Conservation (phyloP, 2,888 invertebrate genomes). For the Eupeodes luniger region DNA sequence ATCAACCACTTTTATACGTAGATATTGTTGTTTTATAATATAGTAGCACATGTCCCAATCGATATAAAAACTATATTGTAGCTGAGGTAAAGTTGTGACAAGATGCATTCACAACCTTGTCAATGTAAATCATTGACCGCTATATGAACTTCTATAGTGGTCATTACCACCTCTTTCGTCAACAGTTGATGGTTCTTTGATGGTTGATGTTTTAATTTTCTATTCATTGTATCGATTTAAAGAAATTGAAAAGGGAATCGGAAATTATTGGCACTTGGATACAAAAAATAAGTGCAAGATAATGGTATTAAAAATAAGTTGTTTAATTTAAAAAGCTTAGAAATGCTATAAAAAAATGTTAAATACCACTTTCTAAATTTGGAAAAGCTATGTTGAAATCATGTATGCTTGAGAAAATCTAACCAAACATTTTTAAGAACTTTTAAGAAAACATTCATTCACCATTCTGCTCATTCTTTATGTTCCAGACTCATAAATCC, state of each 20-base stretch:
- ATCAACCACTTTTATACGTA: slow-evolving; percentile 10
- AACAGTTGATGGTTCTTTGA: slow-evolving; percentile 8
- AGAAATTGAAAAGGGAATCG: not conserved
- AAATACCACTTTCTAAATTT: no score
- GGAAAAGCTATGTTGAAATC: no score
- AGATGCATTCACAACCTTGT: slow-evolving; percentile 44
- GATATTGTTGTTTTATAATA: slow-evolving; percentile 22
- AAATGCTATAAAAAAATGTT: no score
- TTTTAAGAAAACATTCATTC: no score
- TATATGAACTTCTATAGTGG: slow-evolving; percentile 43
- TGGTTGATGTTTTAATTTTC: not conserved
- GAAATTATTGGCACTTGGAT: slow-evolving; percentile 26
- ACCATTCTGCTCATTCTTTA: no score
- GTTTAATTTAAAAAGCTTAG: not conserved
- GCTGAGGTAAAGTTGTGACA: slow-evolving; percentile 33
- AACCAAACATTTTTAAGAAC: no score
- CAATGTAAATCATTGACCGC: slow-evolving; percentile 66
- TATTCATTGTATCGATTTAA: slow-evolving; percentile 42
- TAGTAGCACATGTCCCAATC: slow-evolving; percentile 36
- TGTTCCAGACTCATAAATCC: no score
- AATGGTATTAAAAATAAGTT: slow-evolving; percentile 6
- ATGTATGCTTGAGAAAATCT: no score
- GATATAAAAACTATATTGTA: slow-evolving; percentile 27
- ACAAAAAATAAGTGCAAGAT: not conserved
- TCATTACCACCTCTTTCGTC: slow-evolving; percentile 33